Conservation (phyloP, 2,888 invertebrate genomes). For the Watsonalla binaria region DNA sequence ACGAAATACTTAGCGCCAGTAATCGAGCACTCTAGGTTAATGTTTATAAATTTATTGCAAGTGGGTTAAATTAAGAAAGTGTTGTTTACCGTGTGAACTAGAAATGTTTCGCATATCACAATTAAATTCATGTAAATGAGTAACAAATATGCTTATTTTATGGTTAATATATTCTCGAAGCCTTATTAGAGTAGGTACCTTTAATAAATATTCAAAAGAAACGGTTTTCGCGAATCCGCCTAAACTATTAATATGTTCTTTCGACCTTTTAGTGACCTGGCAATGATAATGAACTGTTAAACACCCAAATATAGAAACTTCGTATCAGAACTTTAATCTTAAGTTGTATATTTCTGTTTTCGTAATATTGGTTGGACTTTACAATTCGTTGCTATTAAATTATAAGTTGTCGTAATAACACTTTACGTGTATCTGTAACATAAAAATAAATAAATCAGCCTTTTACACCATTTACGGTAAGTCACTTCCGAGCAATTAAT, state of each 20-base stretch:
- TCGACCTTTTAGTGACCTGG: no score
- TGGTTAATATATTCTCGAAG: no score
- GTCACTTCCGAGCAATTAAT: neutral
- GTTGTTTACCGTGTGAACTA: neutral
- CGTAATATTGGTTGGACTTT: no score
- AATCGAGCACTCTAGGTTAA: neutral
- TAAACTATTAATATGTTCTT: no score
- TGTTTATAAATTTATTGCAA: neutral
- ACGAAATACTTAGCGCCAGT: neutral
- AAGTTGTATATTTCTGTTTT: no score
- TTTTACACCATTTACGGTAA: neutral
- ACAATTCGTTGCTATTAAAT: neutral
- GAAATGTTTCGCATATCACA: constrained; percentile 2
- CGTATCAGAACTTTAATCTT: no score
- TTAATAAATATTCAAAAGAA: no score
- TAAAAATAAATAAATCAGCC: neutral
- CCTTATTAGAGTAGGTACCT: no score
- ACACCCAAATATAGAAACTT: no score
- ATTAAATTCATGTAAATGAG: constrained; percentile 3
- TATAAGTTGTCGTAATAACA: constrained; percentile 11
- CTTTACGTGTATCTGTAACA: neutral
- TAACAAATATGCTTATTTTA: neutral
- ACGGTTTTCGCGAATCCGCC: no score
- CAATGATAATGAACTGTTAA: no score
- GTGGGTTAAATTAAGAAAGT: constrained; percentile 1